Conservation (phyloP, 92 coral and sea anemone genomes). For the Porites evermanni region DNA sequence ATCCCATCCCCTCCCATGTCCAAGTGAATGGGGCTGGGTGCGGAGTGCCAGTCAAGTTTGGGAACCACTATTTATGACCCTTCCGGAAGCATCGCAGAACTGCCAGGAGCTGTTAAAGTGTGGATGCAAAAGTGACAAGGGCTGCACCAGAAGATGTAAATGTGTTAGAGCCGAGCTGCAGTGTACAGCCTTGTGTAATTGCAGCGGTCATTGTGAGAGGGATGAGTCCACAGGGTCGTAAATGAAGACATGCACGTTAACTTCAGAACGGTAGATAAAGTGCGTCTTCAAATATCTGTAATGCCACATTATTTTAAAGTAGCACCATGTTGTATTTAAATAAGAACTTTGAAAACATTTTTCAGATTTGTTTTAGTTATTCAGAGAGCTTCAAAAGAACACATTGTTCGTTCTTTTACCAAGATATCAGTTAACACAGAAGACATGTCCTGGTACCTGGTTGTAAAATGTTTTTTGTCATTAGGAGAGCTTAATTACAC, state of each 20-base stretch:
- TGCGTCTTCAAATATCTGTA: background rate
- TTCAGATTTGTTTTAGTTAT: background rate
- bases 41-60: background rate
- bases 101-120: conserved; percentile 59
- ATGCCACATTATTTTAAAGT: background rate
- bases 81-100: conserved; percentile 46
- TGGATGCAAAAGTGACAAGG: conserved; percentile 50
- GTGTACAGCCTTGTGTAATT: conserved; percentile 55
- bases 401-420: no score
- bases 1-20: conserved; percentile 18
- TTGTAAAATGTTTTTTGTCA: no score
- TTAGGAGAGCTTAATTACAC: no score
- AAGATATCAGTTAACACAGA: no score
- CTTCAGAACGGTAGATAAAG: background rate
- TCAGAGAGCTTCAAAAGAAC: no score
- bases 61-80: conserved; percentile 23
- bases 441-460: no score
- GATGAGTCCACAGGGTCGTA: background rate
- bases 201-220: conserved; percentile 26
- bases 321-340: background rate
- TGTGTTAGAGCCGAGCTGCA: conserved; percentile 43
- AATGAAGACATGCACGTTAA: background rate
- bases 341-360: background rate
- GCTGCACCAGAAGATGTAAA: conserved; percentile 59
- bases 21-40: background rate